Evolutionary conservation across 1,140 invertebrate species (phyloP).

Genomic region (Drosophila bocqueti): DNA sequence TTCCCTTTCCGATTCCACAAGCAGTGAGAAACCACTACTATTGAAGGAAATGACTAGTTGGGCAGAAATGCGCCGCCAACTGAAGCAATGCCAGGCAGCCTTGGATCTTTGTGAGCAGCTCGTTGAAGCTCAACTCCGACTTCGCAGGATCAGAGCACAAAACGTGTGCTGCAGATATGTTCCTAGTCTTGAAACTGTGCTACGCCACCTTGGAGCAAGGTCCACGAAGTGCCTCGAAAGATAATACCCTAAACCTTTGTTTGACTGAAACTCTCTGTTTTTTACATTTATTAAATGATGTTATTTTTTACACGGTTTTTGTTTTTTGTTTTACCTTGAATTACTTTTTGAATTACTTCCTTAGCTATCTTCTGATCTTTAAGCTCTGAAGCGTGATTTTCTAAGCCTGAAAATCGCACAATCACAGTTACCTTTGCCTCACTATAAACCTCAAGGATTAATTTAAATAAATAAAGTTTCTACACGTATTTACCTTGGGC

Average conservation of each 20-base stretch:
- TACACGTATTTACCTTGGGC: not conserved
- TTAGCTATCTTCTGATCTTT: not conserved
- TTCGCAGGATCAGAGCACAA: not conserved
- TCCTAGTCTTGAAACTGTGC: not conserved
- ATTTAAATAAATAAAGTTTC: not conserved
- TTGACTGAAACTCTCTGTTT: not conserved
- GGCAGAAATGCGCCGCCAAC: constrained; percentile 12
- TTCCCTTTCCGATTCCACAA: not conserved
- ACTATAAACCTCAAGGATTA: not conserved
- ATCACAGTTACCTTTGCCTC: not conserved
- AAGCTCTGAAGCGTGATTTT: not conserved
- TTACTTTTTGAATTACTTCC: not conserved
- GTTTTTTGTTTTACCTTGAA: not conserved
- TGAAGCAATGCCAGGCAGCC: constrained; percentile 3
- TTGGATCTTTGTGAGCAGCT: constrained; percentile 20
- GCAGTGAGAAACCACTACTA: no score
- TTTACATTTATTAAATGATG: constrained; percentile 2
- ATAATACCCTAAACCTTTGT: not conserved
- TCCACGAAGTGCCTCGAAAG: not conserved
- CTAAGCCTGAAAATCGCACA: not conserved
- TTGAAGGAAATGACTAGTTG: not conserved
- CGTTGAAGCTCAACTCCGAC: constrained; percentile 1
- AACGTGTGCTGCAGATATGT: not conserved
- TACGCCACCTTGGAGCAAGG: not conserved
- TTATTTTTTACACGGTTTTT: not conserved